Conservation (phyloP, 64 coral and sea anemone genomes). For the Astreopora myriophthalma region DNA sequence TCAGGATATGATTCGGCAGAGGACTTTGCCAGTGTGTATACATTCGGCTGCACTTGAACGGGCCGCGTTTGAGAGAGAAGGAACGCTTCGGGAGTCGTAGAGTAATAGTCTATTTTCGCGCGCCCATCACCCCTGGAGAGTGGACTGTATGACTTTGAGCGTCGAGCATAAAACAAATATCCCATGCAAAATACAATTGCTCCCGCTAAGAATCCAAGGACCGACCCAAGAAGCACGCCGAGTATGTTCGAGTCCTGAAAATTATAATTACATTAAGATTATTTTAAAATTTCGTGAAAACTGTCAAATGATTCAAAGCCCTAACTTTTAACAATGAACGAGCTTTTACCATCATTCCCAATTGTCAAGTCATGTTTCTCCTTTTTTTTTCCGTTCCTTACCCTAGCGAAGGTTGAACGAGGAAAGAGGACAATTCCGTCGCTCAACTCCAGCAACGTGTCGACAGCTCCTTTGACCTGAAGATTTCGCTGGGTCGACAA, state of each 20-base stretch:
- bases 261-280: not conserved
- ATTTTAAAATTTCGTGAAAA: not conserved
- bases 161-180: constrained; percentile 48
- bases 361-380: not conserved
- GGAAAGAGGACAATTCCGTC: not conserved
- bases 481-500: constrained; percentile 40
- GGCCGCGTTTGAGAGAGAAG: constrained; percentile 65
- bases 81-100: constrained; percentile 17
- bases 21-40: constrained; percentile 76
- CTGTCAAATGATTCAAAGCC: not conserved
- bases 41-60: constrained; percentile 80
- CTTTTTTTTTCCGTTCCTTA: not conserved
- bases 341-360: not conserved
- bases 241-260: constrained; percentile 73
- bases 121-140: constrained; percentile 13
- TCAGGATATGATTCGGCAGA: constrained; percentile 61
- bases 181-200: constrained; percentile 58
- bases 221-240: constrained; percentile 74
- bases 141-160: constrained; percentile 52
- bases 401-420: not conserved
- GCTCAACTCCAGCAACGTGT: constrained; percentile 14
- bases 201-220: constrained; percentile 81
- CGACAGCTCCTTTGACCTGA: not conserved
- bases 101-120: constrained; percentile 79
- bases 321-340: not conserved